These are phyloP conservation scores for Deroplatys truncata DNA, from an alignment of 2,888 invertebrate species.

Conservation along the genomic window DNA sequence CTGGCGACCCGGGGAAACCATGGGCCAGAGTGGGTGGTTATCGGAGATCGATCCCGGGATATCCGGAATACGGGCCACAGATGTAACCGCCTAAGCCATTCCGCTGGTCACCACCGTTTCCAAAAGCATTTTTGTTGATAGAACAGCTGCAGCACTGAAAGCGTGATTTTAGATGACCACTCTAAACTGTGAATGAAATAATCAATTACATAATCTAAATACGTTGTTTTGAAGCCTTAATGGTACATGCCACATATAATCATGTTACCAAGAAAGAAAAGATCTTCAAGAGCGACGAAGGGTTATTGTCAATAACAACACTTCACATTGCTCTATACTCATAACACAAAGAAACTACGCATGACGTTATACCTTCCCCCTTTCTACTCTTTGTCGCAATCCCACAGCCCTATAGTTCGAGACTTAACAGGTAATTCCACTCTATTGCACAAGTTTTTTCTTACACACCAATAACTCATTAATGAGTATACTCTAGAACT, in stretches of 20 bases:
- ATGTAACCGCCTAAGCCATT: too few species aligned
- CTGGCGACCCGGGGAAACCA: too few species aligned
- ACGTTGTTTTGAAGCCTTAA: background rate
- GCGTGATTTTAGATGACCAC: background rate
- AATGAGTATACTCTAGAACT: background rate
- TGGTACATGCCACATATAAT: background rate
- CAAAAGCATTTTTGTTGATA: too few species aligned
- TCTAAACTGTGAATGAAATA: background rate
- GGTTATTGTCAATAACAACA: background rate
- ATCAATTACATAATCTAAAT: background rate
- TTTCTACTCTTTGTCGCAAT: background rate
- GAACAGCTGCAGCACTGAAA: background rate
- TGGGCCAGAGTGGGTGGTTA: too few species aligned
- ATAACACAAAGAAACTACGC: background rate
- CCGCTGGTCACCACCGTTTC: too few species aligned
- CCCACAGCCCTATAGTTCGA: background rate
- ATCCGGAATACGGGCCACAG: too few species aligned
- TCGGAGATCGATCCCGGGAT: too few species aligned
- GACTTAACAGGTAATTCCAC: background rate
- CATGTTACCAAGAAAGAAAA: background rate
- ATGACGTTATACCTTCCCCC: background rate
- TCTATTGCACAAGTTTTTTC: background rate
- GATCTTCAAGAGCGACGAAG: background rate
- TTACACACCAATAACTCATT: background rate
- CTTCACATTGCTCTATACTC: background rate